A percentile compares a stretch with the other conserved stretches of the same genome.
Conservation (phyloP, 2,888 invertebrate species). For the Chironomus tentans region DNA sequence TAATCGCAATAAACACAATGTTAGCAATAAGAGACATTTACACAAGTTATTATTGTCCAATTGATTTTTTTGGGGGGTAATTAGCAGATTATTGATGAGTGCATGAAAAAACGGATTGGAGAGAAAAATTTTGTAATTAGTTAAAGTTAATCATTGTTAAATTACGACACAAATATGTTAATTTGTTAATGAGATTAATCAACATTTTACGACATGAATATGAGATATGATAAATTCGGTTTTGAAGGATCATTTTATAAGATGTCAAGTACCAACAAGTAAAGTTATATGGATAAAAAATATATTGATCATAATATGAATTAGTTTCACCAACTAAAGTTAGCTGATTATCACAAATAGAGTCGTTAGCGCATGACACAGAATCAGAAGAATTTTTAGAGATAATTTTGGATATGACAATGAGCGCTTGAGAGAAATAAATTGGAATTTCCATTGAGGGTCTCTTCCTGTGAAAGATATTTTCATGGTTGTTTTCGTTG, state of each 20-base stretch:
- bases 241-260: conserved; percentile 4
- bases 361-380: no score
- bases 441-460: background rate
- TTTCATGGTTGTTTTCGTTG: background rate
- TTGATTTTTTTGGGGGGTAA: no score
- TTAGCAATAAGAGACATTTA: no score
- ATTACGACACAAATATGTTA: no score
- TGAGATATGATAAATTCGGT: background rate
- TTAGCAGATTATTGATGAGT: no score
- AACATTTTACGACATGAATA: background rate
- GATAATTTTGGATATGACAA: background rate
- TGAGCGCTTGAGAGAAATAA: background rate
- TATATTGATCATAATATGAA: background rate
- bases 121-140: no score
- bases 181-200: background rate
- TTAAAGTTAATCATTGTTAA: no score
- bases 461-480: conserved; percentile 1
- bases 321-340: background rate
- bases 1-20: no score
- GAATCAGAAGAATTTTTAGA: background rate
- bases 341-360: no score
- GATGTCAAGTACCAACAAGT: conserved; percentile 3
- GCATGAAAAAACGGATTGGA: no score
- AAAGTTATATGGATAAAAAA: background rate
- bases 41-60: no score